phyloP scores from a whole-genome alignment of 1,140 invertebrate genomes.

The Drosophila carrolli region DNA sequence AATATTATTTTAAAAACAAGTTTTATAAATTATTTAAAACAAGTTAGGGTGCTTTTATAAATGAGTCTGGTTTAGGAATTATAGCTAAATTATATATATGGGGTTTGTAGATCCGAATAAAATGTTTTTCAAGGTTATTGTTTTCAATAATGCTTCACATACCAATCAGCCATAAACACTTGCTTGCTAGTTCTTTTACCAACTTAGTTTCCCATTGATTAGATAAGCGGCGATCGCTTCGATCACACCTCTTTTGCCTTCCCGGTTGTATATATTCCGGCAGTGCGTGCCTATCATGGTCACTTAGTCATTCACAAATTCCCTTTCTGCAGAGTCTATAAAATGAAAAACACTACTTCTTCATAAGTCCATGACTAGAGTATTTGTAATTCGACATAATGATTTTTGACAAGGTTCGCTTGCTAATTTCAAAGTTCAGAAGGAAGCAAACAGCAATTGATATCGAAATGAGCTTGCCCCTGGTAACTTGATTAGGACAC shows the following conservation, averaged over 20 bases:
- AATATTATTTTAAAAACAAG: not conserved
- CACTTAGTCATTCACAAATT: conserved; percentile 57
- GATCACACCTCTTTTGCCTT: conserved; percentile 9
- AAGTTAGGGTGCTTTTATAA: not conserved
- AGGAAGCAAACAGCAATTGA: conserved; percentile 33
- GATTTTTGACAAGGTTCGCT: not conserved
- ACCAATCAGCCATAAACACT: conserved; percentile 49
- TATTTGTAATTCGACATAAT: conserved; percentile 16
- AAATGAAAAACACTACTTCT: not conserved
- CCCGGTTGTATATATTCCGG: conserved; percentile 12
- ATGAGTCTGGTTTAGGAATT: not conserved
- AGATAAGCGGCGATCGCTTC: conserved; percentile 49
- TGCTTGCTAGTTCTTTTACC: conserved; percentile 52
- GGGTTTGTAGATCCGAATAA: not conserved
- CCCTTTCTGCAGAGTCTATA: not conserved
- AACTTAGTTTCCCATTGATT: conserved; percentile 53
- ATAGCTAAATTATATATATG: not conserved
- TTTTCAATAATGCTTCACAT: conserved; percentile 36
- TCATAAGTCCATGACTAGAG: conserved; percentile 13
- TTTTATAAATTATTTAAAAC: not conserved
- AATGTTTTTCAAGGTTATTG: conserved; percentile 26
- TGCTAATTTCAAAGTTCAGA: conserved; percentile 64
- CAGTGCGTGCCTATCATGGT: conserved; percentile 10
- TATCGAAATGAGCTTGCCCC: conserved; percentile 30
- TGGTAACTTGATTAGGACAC: conserved; percentile 51